Conservation (phyloP, 1,140 invertebrate species). For the Bombus sylvicola region DNA sequence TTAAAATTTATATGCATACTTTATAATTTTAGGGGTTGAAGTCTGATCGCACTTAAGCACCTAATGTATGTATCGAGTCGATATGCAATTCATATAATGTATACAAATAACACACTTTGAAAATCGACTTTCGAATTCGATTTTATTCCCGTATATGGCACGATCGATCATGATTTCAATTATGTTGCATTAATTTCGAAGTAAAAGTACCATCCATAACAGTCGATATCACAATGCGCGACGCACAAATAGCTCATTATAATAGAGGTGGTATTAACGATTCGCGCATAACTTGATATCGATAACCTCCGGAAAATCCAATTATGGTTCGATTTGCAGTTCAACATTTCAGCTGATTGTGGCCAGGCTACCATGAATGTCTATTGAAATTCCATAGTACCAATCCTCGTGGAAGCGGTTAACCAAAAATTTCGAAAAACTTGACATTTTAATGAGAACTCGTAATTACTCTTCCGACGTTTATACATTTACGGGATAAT, state of each 20-base stretch:
- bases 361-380: not conserved
- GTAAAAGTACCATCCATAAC: slow-evolving; percentile 41
- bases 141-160: not conserved
- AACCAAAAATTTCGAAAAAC: not conserved
- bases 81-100: not conserved
- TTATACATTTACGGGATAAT: no score
- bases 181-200: slow-evolving; percentile 38
- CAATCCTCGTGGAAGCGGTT: not conserved
- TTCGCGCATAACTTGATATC: slow-evolving; percentile 33
- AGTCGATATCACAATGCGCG: slow-evolving; percentile 21
- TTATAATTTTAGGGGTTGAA: not conserved
- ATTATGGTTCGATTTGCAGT: slow-evolving; percentile 40
- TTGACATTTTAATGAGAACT: not conserved
- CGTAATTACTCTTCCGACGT: no score
- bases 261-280: slow-evolving; percentile 18
- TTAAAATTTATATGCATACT: no score
- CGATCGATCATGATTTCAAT: slow-evolving; percentile 51
- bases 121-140: not conserved
- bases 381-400: not conserved
- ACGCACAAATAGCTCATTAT: slow-evolving; percentile 30
- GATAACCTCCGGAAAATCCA: slow-evolving; percentile 59
- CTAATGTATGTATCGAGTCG: not conserved
- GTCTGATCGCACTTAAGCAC: not conserved
- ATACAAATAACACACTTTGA: no score
- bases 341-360: not conserved